Evolutionary conservation across 2,888 invertebrate genomes (phyloP).

Genomic region (Latrodectus elegans): DNA sequence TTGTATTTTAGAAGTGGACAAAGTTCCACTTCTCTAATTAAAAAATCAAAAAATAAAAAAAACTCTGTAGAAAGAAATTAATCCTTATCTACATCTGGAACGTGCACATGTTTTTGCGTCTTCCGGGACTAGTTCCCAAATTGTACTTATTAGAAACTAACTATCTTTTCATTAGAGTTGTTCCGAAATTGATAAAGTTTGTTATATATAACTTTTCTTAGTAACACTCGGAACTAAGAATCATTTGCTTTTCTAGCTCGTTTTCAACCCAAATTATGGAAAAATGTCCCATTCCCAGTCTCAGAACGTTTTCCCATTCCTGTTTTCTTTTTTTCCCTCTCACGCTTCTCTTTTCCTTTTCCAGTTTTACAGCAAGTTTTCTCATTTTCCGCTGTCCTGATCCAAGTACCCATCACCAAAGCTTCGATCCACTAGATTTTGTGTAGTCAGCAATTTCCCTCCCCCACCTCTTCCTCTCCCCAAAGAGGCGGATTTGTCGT

Average conservation of each 20-base stretch:
- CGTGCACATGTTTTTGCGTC: too few relatives aligned
- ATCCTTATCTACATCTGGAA: too few relatives aligned
- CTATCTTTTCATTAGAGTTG: neutral
- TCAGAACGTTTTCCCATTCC: constrained; percentile 33
- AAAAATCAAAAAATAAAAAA: too few relatives aligned
- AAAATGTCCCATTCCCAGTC: constrained; percentile 52
- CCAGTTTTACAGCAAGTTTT: constrained; percentile 39
- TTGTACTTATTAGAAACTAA: neutral
- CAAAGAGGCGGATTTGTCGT: constrained; percentile 50
- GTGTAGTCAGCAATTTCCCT: constrained; percentile 51
- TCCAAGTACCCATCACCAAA: constrained; percentile 38
- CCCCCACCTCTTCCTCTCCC: neutral
- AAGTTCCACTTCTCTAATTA: too few relatives aligned
- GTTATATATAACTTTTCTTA: constrained; percentile 6
- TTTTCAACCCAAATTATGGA: constrained; percentile 38
- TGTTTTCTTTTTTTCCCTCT: constrained; percentile 7
- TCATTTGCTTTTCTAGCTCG: constrained; percentile 27
- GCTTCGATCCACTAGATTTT: constrained; percentile 59
- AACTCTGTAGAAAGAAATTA: too few relatives aligned
- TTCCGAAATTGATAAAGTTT: constrained; percentile 1
- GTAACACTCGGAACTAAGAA: constrained; percentile 12
- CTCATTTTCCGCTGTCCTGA: constrained; percentile 47
- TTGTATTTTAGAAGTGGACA: too few relatives aligned
- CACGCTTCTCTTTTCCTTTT: neutral
- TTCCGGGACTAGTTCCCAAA: neutral